These are phyloP conservation scores for Campoletis sonorensis DNA, from an alignment of 1,140 invertebrate genomes.

Conservation along the genomic window DNA sequence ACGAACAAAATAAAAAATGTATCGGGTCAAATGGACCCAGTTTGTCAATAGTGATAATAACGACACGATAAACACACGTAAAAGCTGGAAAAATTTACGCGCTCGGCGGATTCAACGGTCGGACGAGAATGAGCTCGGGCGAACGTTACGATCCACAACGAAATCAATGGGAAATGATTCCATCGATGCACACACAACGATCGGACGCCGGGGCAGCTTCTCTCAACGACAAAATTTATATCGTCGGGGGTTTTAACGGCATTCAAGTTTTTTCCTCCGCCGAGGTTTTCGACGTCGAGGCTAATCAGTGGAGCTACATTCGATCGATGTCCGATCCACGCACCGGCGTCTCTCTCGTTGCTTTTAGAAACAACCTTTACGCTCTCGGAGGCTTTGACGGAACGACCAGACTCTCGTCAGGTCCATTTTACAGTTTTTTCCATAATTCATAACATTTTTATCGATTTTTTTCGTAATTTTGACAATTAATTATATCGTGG, in stretches of 20 bases:
- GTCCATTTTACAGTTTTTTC: too few species aligned
- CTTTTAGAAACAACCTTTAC: conserved; percentile 83
- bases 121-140: conserved; percentile 84
- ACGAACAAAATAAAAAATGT: neutral
- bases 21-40: too few species aligned
- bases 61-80: neutral
- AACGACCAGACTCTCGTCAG: conserved; percentile 76
- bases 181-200: conserved; percentile 86
- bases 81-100: conserved; percentile 87
- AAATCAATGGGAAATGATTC: conserved; percentile 90
- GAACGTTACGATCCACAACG: conserved; percentile 84
- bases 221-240: conserved; percentile 78
- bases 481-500: conserved; percentile 1
- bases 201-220: conserved; percentile 84
- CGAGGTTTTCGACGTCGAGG: conserved; percentile 81
- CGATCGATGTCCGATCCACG: conserved; percentile 86
- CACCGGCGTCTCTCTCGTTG: conserved; percentile 86
- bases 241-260: conserved; percentile 88
- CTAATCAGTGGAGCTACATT: conserved; percentile 85
- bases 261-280: conserved; percentile 81
- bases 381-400: conserved; percentile 88
- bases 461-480: neutral
- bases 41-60: too few species aligned
- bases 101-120: conserved; percentile 92
- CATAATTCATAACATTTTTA: too few species aligned